phyloP scores from a whole-genome alignment of 2,113 vertebrate genomes.

The Paradoxurus hermaphroditus region DNA sequence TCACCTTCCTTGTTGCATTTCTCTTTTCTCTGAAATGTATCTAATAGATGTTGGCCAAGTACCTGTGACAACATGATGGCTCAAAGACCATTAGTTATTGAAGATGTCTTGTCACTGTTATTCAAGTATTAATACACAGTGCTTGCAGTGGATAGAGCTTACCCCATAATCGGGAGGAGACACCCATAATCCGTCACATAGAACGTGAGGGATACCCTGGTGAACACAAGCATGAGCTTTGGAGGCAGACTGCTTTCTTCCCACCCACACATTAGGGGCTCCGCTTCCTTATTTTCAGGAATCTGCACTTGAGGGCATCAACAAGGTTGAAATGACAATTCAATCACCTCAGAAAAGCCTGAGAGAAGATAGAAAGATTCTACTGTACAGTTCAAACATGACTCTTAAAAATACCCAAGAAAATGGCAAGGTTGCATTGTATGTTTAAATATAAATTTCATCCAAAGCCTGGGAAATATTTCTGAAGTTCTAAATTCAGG shows the following conservation, averaged over 20 bases:
- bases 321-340: background rate
- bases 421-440: background rate
- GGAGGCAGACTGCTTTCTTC: rapidly evolving
- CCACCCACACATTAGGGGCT: background rate
- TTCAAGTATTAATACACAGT: background rate
- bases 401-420: background rate
- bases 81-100: background rate
- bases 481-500: slow-evolving; percentile 68
- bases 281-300: background rate
- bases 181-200: rapidly evolving
- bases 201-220: rapidly evolving
- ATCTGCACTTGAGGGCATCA: background rate
- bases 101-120: background rate
- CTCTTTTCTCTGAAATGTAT: background rate
- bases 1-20: background rate
- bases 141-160: background rate
- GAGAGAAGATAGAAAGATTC: background rate
- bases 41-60: background rate
- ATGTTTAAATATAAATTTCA: slow-evolving; percentile 60
- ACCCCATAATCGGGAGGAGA: background rate
- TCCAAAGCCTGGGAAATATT: slow-evolving; percentile 65
- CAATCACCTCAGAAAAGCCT: background rate
- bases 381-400: background rate
- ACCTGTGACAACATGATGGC: background rate
- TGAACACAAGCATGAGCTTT: rapidly evolving